These are phyloP conservation scores for Cacoxenus indagator DNA, from an alignment of 2,888 invertebrate genomes.

Conservation along the genomic window DNA sequence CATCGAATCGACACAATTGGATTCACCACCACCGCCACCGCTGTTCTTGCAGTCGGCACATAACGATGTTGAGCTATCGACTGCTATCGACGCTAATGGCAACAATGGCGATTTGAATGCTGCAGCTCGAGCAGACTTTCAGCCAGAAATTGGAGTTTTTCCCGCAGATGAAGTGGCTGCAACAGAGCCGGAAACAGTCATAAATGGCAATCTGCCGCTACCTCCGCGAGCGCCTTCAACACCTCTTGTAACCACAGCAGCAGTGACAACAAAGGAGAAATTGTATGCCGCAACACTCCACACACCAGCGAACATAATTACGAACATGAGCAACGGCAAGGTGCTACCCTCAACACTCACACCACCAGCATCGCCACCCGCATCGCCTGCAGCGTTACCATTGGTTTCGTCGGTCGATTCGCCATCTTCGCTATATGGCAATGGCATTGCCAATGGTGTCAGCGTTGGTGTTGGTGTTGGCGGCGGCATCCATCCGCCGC, in stretches of 20 bases:
- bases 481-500: constrained; percentile 41
- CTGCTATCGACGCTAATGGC: constrained; percentile 19
- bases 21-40: constrained; percentile 70
- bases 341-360: constrained; percentile 55
- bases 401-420: not conserved
- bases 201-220: constrained; percentile 4
- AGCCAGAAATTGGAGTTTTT: too few relatives aligned
- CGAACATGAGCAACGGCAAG: constrained; percentile 28
- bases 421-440: constrained; percentile 33
- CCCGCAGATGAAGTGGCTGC: constrained; percentile 4
- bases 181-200: not conserved
- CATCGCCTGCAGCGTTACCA: constrained; percentile 29
- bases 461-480: constrained; percentile 27
- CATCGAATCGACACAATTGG: constrained; percentile 66
- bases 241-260: not conserved
- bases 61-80: not conserved
- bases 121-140: constrained; percentile 15
- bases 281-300: not conserved
- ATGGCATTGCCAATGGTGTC: constrained; percentile 42
- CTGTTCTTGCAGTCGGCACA: constrained; percentile 39
- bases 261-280: constrained; percentile 5
- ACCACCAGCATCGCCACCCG: constrained; percentile 61
- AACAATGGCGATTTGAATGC: not conserved
- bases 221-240: not conserved
- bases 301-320: constrained; percentile 23